Base-by-base conservation (phyloP, 2,888 invertebrate species). In the Baronia brevicornis region DNA sequence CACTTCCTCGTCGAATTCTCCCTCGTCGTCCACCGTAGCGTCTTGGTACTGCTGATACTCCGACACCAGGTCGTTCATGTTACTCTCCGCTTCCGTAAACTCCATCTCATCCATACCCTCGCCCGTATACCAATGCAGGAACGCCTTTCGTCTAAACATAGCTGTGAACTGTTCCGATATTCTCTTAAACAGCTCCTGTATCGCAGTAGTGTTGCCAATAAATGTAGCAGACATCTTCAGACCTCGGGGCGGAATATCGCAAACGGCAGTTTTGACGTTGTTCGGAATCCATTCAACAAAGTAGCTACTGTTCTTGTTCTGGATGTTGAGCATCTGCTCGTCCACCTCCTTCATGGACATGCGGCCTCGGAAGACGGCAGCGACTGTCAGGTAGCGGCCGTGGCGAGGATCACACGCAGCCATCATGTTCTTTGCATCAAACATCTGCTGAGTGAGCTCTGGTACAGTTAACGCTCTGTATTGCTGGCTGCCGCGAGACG, bases 61-160 rank as follows among this genome's bases (percentile, higher is more conserved):
- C 0, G 93, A 93, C 12, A 94, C 91, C 62, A 94, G 77, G 65
- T 94, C 94, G 58, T 92, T 95, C 92, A 97, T 94, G 86, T 96
- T 96, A 59, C 93, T 93, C 70, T 96, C 96, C 9, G 97, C 96
- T 66, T 96, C 96, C 11, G 94, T 94, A 84, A 96, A 96, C 74
- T 96, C 96, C 91, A 95, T 91, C 73, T 96, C 95, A 65, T 96
- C 96, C 96, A 96, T 96, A 44, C 96, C 96, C 69, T 97, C 96
- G 28, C 95, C 96, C 18, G 95, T 96, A 84, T 96, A 97, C 96
- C 96, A 96, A 86, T 96, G 96, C 54, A 96, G 87, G 89, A 96
- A 96, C 65, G 96, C 96, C 77, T 95, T 96, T 54, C 96, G 89
- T 47, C 95, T 88, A 87, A 96, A 96, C 96, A 97, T 95, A 53